Percentiles rank a stretch among this genome's conserved stretches.
Conservation (phyloP, 53 echinoderm and acorn worm genomes). For the Apostichopus leukothele region DNA sequence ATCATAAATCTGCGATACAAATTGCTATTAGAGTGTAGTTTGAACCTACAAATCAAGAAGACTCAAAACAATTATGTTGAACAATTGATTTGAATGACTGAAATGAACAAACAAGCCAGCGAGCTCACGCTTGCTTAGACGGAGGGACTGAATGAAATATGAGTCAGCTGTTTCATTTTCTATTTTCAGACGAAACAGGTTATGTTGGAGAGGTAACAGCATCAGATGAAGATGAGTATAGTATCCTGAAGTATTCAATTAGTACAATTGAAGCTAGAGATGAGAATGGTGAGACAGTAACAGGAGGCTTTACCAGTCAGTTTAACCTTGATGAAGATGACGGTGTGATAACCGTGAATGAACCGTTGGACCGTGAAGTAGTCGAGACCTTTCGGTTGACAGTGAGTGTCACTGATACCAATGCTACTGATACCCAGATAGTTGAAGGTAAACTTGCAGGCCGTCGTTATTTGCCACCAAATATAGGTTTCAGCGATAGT, state of each 20-base stretch:
- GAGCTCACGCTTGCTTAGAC: not conserved
- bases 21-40: too few species aligned
- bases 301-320: not conserved
- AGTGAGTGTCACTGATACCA: slow-evolving; percentile 2
- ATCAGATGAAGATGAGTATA: not conserved
- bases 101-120: too few species aligned
- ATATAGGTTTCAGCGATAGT: too few species aligned
- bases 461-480: too few species aligned
- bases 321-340: not conserved
- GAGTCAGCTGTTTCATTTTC: not conserved
- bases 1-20: too few species aligned
- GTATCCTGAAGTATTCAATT: not conserved
- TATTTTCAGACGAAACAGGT: not conserved
- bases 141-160: not conserved
- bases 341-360: not conserved
- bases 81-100: too few species aligned
- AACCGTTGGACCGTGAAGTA: not conserved
- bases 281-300: not conserved
- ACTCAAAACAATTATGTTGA: too few species aligned
- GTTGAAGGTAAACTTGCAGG: not conserved
- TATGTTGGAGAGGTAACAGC: not conserved
- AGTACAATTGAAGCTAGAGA: not conserved
- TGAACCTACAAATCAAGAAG: too few species aligned
- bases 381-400: not conserved
- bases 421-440: not conserved